Conservation (phyloP, 2,113 vertebrate genomes). For the Paradoxurus hermaphroditus region DNA sequence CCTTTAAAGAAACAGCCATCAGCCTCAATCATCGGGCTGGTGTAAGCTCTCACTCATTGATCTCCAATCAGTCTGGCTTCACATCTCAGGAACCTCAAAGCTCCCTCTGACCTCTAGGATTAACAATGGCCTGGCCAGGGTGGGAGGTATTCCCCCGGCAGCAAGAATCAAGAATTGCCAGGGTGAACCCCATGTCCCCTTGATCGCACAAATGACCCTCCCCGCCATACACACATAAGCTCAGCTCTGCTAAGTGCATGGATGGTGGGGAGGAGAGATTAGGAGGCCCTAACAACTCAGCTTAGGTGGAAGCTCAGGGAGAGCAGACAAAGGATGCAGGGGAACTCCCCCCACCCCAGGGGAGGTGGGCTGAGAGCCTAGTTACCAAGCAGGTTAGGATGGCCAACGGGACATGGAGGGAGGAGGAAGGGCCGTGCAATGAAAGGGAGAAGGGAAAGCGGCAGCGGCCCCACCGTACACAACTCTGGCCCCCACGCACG, state of each 20-base stretch:
- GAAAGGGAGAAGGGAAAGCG: neutral
- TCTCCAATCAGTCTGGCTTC: slow-evolving; percentile 8
- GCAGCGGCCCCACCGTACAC: neutral
- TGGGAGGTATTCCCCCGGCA: neutral
- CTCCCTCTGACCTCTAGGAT: neutral
- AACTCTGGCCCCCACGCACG: neutral
- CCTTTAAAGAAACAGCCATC: neutral
- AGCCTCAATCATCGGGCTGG: neutral
- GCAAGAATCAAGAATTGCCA: neutral
- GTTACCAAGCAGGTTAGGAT: neutral
- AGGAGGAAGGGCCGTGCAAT: neutral
- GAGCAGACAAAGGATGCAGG: slow-evolving; percentile 64
- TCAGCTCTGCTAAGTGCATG: neutral
- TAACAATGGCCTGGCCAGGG: slow-evolving; percentile 28
- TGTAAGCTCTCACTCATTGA: slow-evolving; percentile 36
- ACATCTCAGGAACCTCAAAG: neutral
- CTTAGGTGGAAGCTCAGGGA: neutral
- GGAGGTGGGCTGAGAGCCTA: slow-evolving; percentile 10
- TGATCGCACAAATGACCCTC: neutral
- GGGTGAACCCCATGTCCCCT: neutral
- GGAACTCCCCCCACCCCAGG: neutral
- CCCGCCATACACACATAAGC: neutral
- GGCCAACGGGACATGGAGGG: neutral
- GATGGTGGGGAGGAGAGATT: neutral
- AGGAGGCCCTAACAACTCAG: neutral